Evolutionary conservation across 2,888 invertebrate genomes (phyloP).

Genomic region (Aplocera efformata): DNA sequence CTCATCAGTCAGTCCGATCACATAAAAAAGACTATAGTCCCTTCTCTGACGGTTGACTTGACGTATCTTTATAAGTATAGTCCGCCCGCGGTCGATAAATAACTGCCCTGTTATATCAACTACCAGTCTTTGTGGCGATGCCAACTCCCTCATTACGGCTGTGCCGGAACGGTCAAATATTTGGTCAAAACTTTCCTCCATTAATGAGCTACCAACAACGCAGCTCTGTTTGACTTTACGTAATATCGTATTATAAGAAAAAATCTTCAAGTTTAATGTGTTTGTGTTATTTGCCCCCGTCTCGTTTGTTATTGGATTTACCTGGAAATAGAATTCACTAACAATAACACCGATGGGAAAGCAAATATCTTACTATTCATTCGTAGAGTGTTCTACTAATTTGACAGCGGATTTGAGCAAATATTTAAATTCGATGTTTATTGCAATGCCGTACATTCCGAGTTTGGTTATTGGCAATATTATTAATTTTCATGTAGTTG

Average conservation of each 20-base stretch:
- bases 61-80: neutral
- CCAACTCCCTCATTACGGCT: conserved; percentile 66
- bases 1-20: too few relatives aligned
- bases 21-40: too few relatives aligned
- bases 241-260: conserved; percentile 46
- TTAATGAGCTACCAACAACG: conserved; percentile 76
- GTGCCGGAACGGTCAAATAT: conserved; percentile 69
- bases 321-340: conserved; percentile 63
- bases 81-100: conserved; percentile 44
- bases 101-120: conserved; percentile 66
- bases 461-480: conserved; percentile 7
- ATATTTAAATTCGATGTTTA: conserved; percentile 37
- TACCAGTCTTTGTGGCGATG: conserved; percentile 70
- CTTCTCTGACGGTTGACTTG: neutral
- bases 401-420: conserved; percentile 43
- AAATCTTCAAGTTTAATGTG: conserved; percentile 51
- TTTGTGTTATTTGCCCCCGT: conserved; percentile 53
- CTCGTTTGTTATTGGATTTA: conserved; percentile 64
- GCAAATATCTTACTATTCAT: conserved; percentile 46
- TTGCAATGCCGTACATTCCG: conserved; percentile 18
- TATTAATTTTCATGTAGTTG: conserved; percentile 3
- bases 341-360: conserved; percentile 66
- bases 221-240: conserved; percentile 55
- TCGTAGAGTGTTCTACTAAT: conserved; percentile 39
- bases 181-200: conserved; percentile 72